phyloP scores from a whole-genome alignment of 2,113 vertebrate species.

The Sapayoa aenigma region DNA sequence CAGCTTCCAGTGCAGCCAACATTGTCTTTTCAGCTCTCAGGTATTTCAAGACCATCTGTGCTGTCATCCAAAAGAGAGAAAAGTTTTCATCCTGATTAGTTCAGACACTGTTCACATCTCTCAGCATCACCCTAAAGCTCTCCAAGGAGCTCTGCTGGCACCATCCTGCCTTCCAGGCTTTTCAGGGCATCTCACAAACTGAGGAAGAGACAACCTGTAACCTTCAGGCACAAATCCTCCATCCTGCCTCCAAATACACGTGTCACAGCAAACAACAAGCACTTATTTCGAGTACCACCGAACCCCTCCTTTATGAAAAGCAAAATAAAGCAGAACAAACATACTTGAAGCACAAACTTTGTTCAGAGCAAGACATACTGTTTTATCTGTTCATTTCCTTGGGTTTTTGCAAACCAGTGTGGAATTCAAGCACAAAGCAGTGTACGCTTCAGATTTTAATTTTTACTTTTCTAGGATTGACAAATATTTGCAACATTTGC shows the following conservation, averaged over 20 bases:
- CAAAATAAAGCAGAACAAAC: background rate
- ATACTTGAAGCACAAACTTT: background rate
- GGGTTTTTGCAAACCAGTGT: background rate
- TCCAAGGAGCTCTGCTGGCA: background rate
- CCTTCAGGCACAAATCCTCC: background rate
- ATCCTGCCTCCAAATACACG: fast-evolving
- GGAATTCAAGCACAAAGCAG: background rate
- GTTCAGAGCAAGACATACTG: background rate
- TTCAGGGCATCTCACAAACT: background rate
- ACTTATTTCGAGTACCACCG: background rate
- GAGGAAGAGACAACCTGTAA: fast-evolving
- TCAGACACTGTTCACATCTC: background rate
- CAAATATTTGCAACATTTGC: background rate
- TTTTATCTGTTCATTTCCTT: background rate
- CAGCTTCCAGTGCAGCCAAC: background rate
- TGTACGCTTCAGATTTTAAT: background rate
- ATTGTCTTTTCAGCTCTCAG: fast-evolving
- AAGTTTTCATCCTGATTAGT: background rate
- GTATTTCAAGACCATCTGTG: background rate
- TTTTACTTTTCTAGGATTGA: background rate
- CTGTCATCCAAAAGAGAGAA: background rate
- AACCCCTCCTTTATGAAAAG: background rate
- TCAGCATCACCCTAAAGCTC: background rate
- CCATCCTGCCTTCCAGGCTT: background rate
- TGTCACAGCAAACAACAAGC: background rate